phyloP scores from a whole-genome alignment of 1,140 invertebrate genomes.

The Ridgeia piscesae region DNA sequence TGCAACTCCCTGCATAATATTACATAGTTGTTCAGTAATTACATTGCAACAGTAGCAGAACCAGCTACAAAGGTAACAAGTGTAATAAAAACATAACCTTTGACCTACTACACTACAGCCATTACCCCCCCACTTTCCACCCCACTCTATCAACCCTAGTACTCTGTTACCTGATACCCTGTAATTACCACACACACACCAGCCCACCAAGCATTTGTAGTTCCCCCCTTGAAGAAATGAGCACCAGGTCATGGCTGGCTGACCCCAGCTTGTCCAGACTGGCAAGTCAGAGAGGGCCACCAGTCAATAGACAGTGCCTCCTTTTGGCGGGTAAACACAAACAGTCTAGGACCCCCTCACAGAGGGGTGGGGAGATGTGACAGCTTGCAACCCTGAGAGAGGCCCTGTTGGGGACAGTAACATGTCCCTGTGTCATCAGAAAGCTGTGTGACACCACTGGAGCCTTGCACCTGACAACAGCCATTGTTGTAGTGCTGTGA shows the following conservation, averaged over 20 bases:
- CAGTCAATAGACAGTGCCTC: background rate
- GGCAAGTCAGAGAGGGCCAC: background rate
- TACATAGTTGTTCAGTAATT: no score
- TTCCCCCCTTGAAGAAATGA: background rate
- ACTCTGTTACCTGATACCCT: background rate
- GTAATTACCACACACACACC: background rate
- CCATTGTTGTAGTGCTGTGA: background rate
- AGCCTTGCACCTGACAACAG: background rate
- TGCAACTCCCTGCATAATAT: no score
- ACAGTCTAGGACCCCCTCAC: background rate
- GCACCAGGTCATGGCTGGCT: background rate
- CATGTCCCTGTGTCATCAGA: background rate
- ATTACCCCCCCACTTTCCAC: no score
- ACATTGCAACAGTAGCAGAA: no score
- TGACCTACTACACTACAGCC: no score
- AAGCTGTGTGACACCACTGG: background rate
- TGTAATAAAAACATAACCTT: no score
- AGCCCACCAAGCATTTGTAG: background rate
- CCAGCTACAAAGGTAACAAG: no score
- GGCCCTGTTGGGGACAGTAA: background rate
- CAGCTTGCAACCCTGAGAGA: background rate
- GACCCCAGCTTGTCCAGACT: background rate
- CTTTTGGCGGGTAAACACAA: constrained; percentile 4
- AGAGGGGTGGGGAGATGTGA: background rate
- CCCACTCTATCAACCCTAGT: no score